Percentiles rank a stretch among this genome's conserved stretches.
These are phyloP conservation scores for Thecophora atra DNA, from an alignment of 2,888 invertebrate species.

Conservation along the genomic window DNA sequence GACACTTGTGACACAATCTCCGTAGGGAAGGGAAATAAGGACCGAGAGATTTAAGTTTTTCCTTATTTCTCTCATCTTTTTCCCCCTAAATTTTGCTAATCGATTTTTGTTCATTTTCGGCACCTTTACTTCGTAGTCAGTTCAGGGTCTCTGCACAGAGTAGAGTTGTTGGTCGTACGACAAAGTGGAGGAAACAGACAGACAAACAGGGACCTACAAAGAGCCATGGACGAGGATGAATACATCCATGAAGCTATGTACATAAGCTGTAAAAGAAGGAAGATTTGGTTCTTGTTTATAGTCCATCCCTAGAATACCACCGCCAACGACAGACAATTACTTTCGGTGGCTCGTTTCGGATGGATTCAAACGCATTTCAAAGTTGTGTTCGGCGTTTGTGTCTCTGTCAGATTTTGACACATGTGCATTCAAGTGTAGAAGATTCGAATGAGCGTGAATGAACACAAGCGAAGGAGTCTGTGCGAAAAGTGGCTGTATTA, in stretches of 20 bases:
- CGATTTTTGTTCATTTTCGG: no score
- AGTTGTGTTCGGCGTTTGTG: not conserved
- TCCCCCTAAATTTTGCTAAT: no score
- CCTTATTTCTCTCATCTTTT: no score
- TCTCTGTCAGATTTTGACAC: conserved; percentile 21
- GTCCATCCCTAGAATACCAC: no score
- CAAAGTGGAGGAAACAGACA: not conserved
- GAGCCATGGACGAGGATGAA: no score
- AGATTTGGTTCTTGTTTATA: no score
- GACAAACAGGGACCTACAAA: conserved; percentile 4
- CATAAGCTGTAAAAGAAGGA: conserved; percentile 10
- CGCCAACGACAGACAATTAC: conserved; percentile 6
- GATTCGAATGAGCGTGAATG: not conserved
- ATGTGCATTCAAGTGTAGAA: not conserved
- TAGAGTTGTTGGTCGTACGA: not conserved
- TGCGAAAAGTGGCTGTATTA: conserved; percentile 7
- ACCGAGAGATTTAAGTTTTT: no score
- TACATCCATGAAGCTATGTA: conserved; percentile 1
- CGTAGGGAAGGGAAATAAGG: no score
- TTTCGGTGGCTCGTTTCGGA: conserved; percentile 14
- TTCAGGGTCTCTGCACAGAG: not conserved
- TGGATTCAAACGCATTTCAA: not conserved
- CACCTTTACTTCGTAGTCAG: not conserved
- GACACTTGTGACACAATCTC: no score
- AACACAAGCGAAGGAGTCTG: not conserved